Conservation (phyloP, 2,113 vertebrate genomes). For the Callaeas wilsoni region DNA sequence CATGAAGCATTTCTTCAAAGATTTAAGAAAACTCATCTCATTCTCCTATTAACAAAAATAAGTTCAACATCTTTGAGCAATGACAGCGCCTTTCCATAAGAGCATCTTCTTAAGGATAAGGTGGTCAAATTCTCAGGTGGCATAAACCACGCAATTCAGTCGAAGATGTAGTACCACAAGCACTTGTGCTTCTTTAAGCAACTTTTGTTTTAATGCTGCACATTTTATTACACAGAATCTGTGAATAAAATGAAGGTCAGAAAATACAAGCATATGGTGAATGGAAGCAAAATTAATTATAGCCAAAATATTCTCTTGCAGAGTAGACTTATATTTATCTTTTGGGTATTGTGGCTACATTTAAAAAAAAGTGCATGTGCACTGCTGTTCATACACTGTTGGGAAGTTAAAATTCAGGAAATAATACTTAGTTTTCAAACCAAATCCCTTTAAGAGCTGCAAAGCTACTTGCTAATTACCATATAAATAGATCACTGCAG, state of each 20-base stretch:
- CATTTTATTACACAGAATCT: constrained; percentile 20
- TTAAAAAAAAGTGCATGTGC: background rate
- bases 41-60: background rate
- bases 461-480: constrained; percentile 66
- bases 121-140: background rate
- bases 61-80: background rate
- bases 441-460: constrained; percentile 62
- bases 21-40: background rate
- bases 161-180: background rate
- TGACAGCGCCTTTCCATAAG: background rate
- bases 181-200: background rate
- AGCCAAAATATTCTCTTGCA: constrained; percentile 2
- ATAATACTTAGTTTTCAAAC: constrained; percentile 47
- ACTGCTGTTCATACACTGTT: constrained; percentile 28
- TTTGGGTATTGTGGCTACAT: constrained; percentile 24
- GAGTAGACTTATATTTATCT: constrained; percentile 52
- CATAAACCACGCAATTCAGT: background rate
- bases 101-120: background rate
- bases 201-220: background rate
- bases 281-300: constrained; percentile 60
- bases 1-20: background rate
- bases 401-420: constrained; percentile 47
- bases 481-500: constrained; percentile 46
- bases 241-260: constrained; percentile 52
- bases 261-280: constrained; percentile 40